A percentile compares a stretch with the other conserved stretches of the same genome.
These are phyloP conservation scores for Oscheius sp. DNA, from an alignment of 2,888 invertebrate genomes.

Conservation along the genomic window DNA sequence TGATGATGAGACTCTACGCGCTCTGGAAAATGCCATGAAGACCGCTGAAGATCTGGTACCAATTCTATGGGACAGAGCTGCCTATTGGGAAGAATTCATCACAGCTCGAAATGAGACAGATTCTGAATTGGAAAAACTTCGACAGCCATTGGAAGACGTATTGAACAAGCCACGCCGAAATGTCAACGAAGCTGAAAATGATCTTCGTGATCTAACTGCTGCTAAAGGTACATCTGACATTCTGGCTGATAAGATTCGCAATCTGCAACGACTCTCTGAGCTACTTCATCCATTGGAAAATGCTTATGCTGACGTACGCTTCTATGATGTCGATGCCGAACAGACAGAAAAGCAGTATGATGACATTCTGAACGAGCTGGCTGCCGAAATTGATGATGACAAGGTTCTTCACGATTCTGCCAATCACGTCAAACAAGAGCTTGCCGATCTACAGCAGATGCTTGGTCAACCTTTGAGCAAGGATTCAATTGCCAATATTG, in stretches of 20 bases:
- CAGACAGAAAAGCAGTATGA: slow-evolving; percentile 59
- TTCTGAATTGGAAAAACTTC: slow-evolving; percentile 51
- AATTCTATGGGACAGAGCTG: slow-evolving; percentile 51
- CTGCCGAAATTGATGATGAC: slow-evolving; percentile 52
- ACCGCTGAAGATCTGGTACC: slow-evolving; percentile 46
- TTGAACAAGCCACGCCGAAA: slow-evolving; percentile 40
- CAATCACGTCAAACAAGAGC: slow-evolving; percentile 51
- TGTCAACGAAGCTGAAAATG: slow-evolving; percentile 40
- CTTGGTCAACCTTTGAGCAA: slow-evolving; percentile 36
- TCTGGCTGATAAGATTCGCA: slow-evolving; percentile 44
- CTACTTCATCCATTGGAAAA: slow-evolving; percentile 61
- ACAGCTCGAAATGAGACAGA: slow-evolving; percentile 56
- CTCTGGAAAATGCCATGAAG: slow-evolving; percentile 42
- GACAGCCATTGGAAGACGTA: slow-evolving; percentile 45
- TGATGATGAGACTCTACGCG: slow-evolving; percentile 36
- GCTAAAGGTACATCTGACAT: slow-evolving; percentile 41
- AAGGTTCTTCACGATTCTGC: slow-evolving; percentile 51
- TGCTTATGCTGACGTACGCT: slow-evolving; percentile 64
- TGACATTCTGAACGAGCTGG: slow-evolving; percentile 51
- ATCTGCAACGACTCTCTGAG: slow-evolving; percentile 60
- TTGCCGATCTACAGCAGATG: slow-evolving; percentile 41
- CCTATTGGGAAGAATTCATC: slow-evolving; percentile 56
- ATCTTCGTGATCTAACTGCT: slow-evolving; percentile 41
- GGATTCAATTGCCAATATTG: slow-evolving; percentile 27
- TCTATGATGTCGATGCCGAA: slow-evolving; percentile 64